These are phyloP conservation scores for Seira sanloemensis DNA, from an alignment of 2,888 invertebrate genomes.

Conservation along the genomic window DNA sequence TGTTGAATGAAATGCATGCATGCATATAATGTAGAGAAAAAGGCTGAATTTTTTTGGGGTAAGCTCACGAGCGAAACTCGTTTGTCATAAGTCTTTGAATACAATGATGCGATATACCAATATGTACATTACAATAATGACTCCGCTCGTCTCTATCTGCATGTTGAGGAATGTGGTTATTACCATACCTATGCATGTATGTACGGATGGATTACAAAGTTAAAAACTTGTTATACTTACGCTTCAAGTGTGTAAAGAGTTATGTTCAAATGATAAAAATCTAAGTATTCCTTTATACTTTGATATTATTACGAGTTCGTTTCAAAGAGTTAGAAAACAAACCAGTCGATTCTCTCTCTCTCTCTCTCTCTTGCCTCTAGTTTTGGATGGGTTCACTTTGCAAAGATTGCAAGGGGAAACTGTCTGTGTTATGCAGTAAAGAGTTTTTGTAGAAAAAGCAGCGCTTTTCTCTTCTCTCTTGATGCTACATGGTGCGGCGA, in stretches of 20 bases:
- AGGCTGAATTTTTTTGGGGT: not conserved
- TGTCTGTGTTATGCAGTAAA: constrained; percentile 34
- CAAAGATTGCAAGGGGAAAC: constrained; percentile 62
- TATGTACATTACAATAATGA: not conserved
- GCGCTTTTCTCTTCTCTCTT: constrained; percentile 56
- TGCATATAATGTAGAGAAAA: constrained; percentile 10
- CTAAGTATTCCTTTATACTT: constrained; percentile 13
- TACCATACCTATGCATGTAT: constrained; percentile 13
- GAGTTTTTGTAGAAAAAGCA: constrained; percentile 40
- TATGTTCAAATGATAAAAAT: constrained; percentile 20
- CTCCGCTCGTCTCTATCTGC: not conserved
- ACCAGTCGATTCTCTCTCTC: constrained; percentile 2
- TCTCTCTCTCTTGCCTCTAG: constrained; percentile 35
- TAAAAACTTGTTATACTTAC: constrained; percentile 14
- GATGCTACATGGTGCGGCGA: constrained; percentile 27
- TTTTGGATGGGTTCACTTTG: constrained; percentile 63
- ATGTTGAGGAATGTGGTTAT: constrained; percentile 4
- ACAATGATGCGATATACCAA: not conserved
- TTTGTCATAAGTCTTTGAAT: not conserved
- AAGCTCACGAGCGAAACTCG: constrained; percentile 43
- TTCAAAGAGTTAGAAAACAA: constrained; percentile 10
- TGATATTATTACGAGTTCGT: constrained; percentile 15
- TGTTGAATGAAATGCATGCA: constrained; percentile 57
- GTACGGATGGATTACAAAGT: too few species aligned
- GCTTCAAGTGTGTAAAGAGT: constrained; percentile 13